Conservation (phyloP, 2,888 invertebrate genomes). For the Bibio marci region DNA sequence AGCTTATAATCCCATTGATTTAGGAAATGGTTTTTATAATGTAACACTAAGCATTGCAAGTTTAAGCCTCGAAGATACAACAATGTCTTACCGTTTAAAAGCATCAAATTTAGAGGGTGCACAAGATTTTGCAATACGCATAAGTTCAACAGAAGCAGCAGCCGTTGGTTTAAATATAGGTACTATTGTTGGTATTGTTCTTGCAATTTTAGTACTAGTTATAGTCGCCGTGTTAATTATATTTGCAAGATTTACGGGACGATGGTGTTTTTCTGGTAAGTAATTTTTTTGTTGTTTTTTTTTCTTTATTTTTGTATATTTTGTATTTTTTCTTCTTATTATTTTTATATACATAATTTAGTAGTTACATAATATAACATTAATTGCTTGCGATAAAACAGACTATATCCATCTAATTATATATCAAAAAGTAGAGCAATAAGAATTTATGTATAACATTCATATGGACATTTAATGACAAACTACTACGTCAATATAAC, state of each 20-base stretch:
- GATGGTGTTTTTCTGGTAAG: constrained; percentile 82
- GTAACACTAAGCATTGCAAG: constrained; percentile 46
- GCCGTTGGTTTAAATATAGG: constrained; percentile 56
- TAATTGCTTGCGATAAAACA: too few relatives aligned
- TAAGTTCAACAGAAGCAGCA: constrained; percentile 50
- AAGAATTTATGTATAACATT: too few relatives aligned
- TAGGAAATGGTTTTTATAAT: constrained; percentile 46
- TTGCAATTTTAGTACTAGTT: constrained; percentile 48
- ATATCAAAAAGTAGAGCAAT: too few relatives aligned
- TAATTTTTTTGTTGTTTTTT: constrained; percentile 15
- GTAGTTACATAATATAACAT: too few relatives aligned
- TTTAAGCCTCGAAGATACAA: constrained; percentile 58
- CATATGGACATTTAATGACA: too few relatives aligned
- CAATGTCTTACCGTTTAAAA: constrained; percentile 46
- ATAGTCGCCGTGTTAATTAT: constrained; percentile 46
- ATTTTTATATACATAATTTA: too few relatives aligned
- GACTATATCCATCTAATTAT: too few relatives aligned
- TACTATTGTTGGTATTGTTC: constrained; percentile 57
- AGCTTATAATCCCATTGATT: constrained; percentile 20
- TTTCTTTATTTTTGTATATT: not conserved
- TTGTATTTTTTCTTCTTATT: too few relatives aligned
- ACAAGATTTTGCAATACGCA: constrained; percentile 43
- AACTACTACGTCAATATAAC: too few relatives aligned
- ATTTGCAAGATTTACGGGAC: constrained; percentile 61
- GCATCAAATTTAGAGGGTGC: constrained; percentile 52